Conservation (phyloP, 2,113 vertebrate species). For the Smithornis capensis region DNA sequence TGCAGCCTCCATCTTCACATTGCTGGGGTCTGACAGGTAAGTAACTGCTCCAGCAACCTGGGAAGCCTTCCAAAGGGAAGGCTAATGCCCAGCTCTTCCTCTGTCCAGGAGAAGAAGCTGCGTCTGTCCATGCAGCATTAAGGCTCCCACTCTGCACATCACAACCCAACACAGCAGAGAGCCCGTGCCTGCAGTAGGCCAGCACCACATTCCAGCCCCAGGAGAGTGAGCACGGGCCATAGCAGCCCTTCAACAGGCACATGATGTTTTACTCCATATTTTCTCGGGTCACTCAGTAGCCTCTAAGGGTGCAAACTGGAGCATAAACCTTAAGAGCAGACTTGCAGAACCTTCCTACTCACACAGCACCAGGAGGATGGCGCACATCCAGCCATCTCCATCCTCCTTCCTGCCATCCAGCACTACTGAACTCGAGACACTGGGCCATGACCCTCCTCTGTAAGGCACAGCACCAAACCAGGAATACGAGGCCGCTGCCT, state of each 20-base stretch:
- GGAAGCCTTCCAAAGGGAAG: background rate
- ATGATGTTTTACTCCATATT: background rate
- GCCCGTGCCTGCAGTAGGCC: background rate
- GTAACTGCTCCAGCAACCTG: background rate
- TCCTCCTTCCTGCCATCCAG: background rate
- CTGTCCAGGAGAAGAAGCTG: background rate
- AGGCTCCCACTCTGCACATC: rapidly evolving
- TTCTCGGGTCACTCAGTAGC: background rate
- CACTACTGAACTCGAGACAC: rapidly evolving
- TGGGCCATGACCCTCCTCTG: no score
- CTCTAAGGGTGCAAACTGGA: background rate
- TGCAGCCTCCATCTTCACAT: background rate
- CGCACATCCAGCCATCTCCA: background rate
- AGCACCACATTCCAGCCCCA: rapidly evolving
- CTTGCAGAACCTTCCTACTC: background rate
- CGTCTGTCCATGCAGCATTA: rapidly evolving
- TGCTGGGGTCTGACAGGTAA: background rate
- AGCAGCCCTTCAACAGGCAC: rapidly evolving
- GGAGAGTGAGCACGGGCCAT: rapidly evolving
- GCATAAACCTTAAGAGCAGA: background rate
- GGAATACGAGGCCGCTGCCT: background rate
- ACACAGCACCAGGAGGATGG: rapidly evolving
- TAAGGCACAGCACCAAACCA: background rate
- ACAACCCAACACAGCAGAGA: background rate
- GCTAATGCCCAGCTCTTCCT: background rate